Evolutionary conservation across 1,140 invertebrate genomes (phyloP), one percentile per base, ranked within the genome.

Genomic region (Anagrus nilaparvatae): DNA sequence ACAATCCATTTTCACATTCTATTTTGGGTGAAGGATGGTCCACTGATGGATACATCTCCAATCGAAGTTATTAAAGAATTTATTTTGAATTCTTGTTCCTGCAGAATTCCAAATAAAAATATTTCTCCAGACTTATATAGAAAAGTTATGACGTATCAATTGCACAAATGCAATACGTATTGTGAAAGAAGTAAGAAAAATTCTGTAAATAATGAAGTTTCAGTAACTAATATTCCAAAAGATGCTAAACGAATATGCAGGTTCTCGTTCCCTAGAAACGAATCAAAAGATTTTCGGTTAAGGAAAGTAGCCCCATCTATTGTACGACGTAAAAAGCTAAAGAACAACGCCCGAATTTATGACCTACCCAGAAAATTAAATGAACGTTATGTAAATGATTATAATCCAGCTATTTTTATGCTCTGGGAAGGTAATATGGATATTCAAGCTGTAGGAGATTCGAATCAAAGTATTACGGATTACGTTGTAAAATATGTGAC

Each of bases 51-150:
- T n/a, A 32, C 30, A 46, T 24, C 37, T 18, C 25, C 43, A 33
- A 43, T 49, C 33, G 48, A 55, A 19, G 51, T 60, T 37, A 51
- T 62, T 12, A 47, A 48, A 23, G 18, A 44, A 13, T 62, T 64
- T 41, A 63, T 60, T 51, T 29, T 40, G 16, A 51, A 37, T 28
- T 53, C 61, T 46, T 47, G 58, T n/a, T 61, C 56, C 24, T 62
- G 58, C 48, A 39, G 37, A 30, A 43, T 56, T 2, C 54, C 54
- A 10, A 34, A 51, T 30, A 40, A 48, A 44, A 13, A 40, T 27
- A 25, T 46, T 28, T 48, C 44, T 20, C 47, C 46, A 29, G 42
- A 44, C 34, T 38, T 53, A 17, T 39, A 50, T 43, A 14, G 39
- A 28, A 49, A 49, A 25, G 55, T 51, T 4, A 40, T 27, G 36